These are phyloP conservation scores for Forbesichthys papilliferus DNA, from an alignment of 2,113 vertebrate species.

Conservation along the genomic window DNA sequence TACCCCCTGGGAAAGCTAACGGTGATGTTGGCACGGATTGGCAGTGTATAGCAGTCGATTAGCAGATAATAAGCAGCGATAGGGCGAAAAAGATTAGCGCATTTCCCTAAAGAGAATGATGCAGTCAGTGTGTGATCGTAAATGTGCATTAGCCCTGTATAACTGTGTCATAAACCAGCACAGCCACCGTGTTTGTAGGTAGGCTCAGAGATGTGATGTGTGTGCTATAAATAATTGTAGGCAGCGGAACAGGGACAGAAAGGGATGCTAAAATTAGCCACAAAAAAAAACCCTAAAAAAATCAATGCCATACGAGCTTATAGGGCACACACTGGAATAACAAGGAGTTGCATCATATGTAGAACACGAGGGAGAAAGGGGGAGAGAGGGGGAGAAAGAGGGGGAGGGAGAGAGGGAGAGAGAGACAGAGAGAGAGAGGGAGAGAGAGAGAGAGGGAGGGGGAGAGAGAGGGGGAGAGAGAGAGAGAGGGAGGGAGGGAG, in stretches of 20 bases:
- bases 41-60: too few species aligned
- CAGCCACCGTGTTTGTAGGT: not conserved
- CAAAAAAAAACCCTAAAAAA: not conserved
- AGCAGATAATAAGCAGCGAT: too few species aligned
- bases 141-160: not conserved
- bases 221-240: not conserved
- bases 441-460: too few species aligned
- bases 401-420: too few species aligned
- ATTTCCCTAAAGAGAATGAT: not conserved
- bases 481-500: too few species aligned
- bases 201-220: not conserved
- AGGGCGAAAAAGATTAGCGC: too few species aligned
- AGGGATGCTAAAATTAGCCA: not conserved
- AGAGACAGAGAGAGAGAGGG: too few species aligned
- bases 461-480: too few species aligned
- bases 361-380: not conserved
- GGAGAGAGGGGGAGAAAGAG: too few species aligned
- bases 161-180: not conserved
- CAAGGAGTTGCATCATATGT: not conserved
- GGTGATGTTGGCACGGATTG: too few species aligned
- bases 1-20: too few species aligned
- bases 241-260: not conserved
- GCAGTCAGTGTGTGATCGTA: not conserved
- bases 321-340: not conserved
- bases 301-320: not conserved